Evolutionary conservation across 2,797 vertebrate genomes (phyloP).

Genomic region (Smutsia gigantea): DNA sequence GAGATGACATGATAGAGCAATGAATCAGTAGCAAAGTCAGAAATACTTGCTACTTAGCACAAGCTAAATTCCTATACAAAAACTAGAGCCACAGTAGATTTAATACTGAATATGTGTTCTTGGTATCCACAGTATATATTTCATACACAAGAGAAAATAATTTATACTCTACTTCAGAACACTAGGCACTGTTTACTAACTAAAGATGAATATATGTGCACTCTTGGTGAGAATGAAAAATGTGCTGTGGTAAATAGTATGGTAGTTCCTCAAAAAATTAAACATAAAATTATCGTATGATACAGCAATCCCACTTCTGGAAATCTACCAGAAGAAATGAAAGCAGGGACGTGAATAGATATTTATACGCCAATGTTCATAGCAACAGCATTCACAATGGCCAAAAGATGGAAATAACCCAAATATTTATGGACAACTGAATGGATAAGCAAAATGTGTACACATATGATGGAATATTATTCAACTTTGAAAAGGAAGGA

Average conservation of each 20-base stretch:
- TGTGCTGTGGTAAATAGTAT: neutral
- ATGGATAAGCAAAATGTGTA: neutral
- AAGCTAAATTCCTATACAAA: constrained; percentile 20
- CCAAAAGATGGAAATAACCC: neutral
- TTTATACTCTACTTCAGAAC: neutral
- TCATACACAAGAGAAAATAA: neutral
- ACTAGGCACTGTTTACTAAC: neutral
- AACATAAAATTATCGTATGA: neutral
- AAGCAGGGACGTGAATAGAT: neutral
- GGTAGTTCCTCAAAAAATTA: neutral
- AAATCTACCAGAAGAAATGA: neutral
- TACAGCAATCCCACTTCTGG: neutral
- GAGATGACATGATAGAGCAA: neutral
- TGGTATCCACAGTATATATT: neutral
- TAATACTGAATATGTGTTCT: neutral
- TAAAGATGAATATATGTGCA: neutral
- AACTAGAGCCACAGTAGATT: neutral
- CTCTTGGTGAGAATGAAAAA: neutral
- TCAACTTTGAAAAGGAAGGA: neutral
- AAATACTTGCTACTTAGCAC: neutral
- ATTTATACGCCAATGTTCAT: neutral
- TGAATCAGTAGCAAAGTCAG: neutral
- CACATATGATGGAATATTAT: neutral
- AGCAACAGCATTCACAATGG: neutral
- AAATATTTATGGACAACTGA: neutral